Conservation (phyloP, 64 coral and sea anemone genomes). For the Cladopsammia gracilis region DNA sequence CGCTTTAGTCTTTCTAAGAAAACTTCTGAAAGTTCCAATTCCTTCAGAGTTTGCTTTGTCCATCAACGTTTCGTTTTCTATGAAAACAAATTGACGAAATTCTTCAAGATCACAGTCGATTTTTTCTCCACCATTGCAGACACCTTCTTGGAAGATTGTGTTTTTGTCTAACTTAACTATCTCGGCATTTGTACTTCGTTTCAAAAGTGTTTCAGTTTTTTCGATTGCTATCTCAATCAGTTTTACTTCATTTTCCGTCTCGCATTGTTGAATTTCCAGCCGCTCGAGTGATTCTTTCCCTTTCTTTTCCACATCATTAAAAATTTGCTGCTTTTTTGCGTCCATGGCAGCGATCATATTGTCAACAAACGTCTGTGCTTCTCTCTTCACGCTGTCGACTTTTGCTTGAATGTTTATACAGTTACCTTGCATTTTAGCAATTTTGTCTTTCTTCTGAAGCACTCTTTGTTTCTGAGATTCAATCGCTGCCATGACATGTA, state of each 20-base stretch:
- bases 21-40: not conserved
- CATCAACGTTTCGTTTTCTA: not conserved
- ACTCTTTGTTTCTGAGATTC: not conserved
- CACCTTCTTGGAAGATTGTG: not conserved
- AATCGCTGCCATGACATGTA: no score
- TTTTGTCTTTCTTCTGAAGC: not conserved
- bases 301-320: not conserved
- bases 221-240: not conserved
- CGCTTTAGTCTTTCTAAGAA: not conserved
- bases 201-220: not conserved
- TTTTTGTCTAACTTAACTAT: not conserved
- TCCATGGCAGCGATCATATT: not conserved
- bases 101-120: not conserved
- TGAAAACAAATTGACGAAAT: not conserved
- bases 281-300: not conserved
- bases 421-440: not conserved
- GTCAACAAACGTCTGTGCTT: not conserved
- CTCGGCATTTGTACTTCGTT: not conserved
- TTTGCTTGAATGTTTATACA: not conserved
- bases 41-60: not conserved
- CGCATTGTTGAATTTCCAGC: not conserved
- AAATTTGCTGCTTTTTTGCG: not conserved
- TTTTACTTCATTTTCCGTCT: not conserved
- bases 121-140: not conserved
- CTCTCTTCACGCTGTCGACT: not conserved